These are phyloP conservation scores for Campoletis sonorensis DNA, from an alignment of 1,140 invertebrate species.

Conservation along the genomic window DNA sequence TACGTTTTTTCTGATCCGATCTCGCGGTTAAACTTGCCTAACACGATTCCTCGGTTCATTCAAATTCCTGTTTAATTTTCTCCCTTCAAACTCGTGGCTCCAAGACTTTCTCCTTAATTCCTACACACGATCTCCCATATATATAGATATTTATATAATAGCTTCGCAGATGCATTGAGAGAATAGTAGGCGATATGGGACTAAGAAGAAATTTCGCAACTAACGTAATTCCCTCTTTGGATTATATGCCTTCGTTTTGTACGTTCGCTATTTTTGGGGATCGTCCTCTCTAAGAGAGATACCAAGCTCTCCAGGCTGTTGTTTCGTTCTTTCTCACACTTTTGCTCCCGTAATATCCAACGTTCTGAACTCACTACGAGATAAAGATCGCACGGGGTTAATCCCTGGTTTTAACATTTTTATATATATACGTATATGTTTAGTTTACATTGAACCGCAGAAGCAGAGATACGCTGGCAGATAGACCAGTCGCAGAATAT, in stretches of 20 bases:
- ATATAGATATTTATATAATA: neutral
- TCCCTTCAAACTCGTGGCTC: neutral
- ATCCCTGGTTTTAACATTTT: neutral
- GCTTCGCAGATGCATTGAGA: neutral
- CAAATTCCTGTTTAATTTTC: conserved; percentile 15
- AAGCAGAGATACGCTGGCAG: neutral
- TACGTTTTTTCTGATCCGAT: neutral
- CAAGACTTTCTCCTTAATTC: neutral
- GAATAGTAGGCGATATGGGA: neutral
- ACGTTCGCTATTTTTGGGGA: neutral
- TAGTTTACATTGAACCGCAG: neutral
- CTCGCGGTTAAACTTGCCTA: neutral
- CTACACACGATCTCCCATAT: neutral
- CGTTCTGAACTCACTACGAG: neutral
- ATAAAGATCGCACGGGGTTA: neutral
- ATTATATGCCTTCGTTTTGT: neutral
- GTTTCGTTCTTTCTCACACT: neutral
- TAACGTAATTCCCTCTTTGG: neutral
- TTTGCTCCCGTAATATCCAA: neutral
- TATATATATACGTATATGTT: neutral
- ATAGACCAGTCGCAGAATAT: neutral
- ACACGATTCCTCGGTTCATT: neutral
- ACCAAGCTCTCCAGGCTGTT: neutral
- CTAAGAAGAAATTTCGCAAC: neutral
- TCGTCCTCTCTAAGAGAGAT: neutral